These are phyloP conservation scores for Timema cristinae DNA, from an alignment of 2,888 invertebrate genomes.

Conservation along the genomic window DNA sequence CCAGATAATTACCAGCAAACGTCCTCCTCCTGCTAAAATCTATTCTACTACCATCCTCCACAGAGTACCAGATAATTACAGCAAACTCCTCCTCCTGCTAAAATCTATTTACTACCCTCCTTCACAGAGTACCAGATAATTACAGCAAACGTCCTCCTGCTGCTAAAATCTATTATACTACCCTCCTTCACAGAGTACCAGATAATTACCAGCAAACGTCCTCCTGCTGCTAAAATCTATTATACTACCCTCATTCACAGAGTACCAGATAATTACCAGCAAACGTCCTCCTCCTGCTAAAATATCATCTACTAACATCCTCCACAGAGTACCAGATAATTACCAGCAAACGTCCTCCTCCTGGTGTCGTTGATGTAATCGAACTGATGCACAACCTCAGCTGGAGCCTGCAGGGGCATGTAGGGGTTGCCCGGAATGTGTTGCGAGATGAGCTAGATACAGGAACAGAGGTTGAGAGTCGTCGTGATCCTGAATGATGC, in stretches of 20 bases:
- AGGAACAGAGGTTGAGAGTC: slow-evolving; percentile 70
- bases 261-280: slow-evolving; percentile 60
- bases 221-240: slow-evolving; percentile 55
- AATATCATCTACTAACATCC: background rate
- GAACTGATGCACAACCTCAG: slow-evolving; percentile 57
- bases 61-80: background rate
- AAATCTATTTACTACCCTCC: no score
- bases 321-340: background rate
- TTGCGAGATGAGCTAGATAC: slow-evolving; percentile 82
- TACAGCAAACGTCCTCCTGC: background rate
- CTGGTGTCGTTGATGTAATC: slow-evolving; percentile 63
- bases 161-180: no score
- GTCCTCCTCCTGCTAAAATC: no score
- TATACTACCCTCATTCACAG: slow-evolving; percentile 54
- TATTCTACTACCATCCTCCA: no score
- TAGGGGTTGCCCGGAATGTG: slow-evolving; percentile 81
- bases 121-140: no score
- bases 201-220: background rate
- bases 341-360: slow-evolving; percentile 76
- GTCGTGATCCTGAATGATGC: slow-evolving; percentile 67
- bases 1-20: background rate
- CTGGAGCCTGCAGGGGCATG: slow-evolving; percentile 75
- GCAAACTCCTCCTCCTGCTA: no score
- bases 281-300: slow-evolving; percentile 48
- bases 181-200: background rate